A percentile compares a stretch with the other conserved stretches of the same genome.
Conservation (phyloP, 2,113 vertebrate species). For the Leptocoma aspasia region DNA sequence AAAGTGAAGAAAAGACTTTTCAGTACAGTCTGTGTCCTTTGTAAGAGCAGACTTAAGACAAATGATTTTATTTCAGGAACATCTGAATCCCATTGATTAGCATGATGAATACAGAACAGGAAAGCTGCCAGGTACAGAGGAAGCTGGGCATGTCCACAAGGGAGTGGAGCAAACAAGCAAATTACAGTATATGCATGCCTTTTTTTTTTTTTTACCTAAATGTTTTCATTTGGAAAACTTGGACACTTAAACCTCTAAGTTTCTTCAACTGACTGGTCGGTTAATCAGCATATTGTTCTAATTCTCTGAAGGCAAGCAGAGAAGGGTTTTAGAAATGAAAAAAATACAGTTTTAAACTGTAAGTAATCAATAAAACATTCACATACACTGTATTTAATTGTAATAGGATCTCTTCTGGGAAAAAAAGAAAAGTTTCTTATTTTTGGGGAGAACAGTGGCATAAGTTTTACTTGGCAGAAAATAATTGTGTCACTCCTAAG, state of each 20-base stretch:
- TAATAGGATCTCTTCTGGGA: background rate
- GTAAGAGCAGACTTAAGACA: background rate
- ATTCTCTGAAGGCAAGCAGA: background rate
- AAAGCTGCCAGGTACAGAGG: constrained; percentile 53
- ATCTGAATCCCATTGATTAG: constrained; percentile 49
- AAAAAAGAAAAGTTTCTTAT: background rate
- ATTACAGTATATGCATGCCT: background rate
- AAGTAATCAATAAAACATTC: background rate
- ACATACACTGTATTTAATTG: background rate
- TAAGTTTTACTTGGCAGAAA: background rate
- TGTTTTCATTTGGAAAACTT: constrained; percentile 10
- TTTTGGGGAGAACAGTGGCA: background rate
- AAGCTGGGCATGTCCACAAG: constrained; percentile 41
- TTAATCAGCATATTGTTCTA: background rate
- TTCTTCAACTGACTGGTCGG: background rate
- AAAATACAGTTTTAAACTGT: background rate
- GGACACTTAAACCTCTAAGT: background rate
- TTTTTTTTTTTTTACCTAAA: background rate
- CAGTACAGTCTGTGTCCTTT: background rate
- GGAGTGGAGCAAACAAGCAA: constrained; percentile 32
- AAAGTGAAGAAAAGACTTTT: background rate
- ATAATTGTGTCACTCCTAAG: background rate
- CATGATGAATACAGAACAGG: constrained; percentile 8
- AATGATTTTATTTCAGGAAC: constrained; percentile 2
- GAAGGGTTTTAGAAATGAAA: background rate